Base-by-base conservation (phyloP, 2,888 invertebrate genomes). In the Venustoraphidia nigricollis region DNA sequence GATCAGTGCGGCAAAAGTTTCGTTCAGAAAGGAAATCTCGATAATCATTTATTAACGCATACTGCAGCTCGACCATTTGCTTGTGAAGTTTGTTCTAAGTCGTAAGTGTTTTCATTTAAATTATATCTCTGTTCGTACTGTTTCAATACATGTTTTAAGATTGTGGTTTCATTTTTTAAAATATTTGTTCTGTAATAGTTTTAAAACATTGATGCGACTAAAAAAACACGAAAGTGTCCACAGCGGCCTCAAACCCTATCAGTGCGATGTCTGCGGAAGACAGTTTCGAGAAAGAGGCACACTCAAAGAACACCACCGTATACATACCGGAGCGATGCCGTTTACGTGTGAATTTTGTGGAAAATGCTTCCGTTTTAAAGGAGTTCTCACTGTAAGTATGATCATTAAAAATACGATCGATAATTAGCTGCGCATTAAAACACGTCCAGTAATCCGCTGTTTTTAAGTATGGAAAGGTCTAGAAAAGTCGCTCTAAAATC, bases 291-390 rank as follows among this genome's bases (percentile, higher is more conserved):
- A 85, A 52, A 75, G 81, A 46, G 81, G 83, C 39, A 83, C 85
- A 13, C 64, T 86, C 46, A 75, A 79, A 44, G 81, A 84, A 11
- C 86, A 86, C 59, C 77, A 79, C 58, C 75, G 85, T 35, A 80
- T 83, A 10, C 86, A 86, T 54, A 85, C 85, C 0, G 86, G 85
- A 8, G 79, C 79, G 1, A 82, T 83, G 81, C 86, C 87, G 1
- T 82, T 80, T 55, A 72, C 78, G 2, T 86, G 87, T 55, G 79
- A 81, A 58, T 81, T 77, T 60, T 87, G 86, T 58, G 79, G 78
- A 14, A 83, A 84, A 64, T 73, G 76, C 10, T 86, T 86, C 61
- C 69, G 84, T 35, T 86, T 83, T 59, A 83, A 84, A 60, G 83
- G 83, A 52, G 82, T 83, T 41, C 63, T 82, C 47, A 81, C 81